phyloP scores from a whole-genome alignment of 1,140 invertebrate species.

The Lepeophtheirus salmonis region DNA sequence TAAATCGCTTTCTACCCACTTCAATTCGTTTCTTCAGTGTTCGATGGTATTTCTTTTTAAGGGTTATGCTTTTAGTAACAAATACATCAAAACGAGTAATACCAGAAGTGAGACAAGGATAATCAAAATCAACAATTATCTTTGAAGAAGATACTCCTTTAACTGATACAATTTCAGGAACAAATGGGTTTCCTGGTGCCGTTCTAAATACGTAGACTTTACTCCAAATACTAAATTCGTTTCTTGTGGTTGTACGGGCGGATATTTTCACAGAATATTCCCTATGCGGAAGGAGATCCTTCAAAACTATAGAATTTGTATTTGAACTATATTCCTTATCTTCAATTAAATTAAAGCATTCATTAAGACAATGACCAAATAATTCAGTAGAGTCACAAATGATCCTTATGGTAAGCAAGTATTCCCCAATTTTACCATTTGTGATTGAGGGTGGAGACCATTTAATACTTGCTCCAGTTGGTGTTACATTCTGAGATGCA shows the following conservation, averaged over 20 bases:
- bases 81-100: background rate
- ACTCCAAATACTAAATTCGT: background rate
- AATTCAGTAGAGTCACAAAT: background rate
- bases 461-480: background rate
- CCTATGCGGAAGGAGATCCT: background rate
- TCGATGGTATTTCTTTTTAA: background rate
- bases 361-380: background rate
- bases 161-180: background rate
- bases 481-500: background rate
- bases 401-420: background rate
- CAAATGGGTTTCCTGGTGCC: background rate
- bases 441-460: background rate
- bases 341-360: background rate
- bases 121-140: background rate
- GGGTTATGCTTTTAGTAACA: background rate
- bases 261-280: background rate
- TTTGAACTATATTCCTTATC: background rate
- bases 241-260: background rate
- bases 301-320: background rate
- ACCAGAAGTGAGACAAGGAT: background rate
- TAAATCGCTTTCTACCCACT: background rate
- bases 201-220: background rate
- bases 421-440: background rate
- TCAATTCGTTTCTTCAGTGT: background rate
- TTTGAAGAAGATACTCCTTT: background rate